Percentiles rank a stretch among this genome's conserved stretches.
Evolutionary conservation across 1,140 invertebrate genomes (phyloP).

Genomic region (Antheraea pernyi): DNA sequence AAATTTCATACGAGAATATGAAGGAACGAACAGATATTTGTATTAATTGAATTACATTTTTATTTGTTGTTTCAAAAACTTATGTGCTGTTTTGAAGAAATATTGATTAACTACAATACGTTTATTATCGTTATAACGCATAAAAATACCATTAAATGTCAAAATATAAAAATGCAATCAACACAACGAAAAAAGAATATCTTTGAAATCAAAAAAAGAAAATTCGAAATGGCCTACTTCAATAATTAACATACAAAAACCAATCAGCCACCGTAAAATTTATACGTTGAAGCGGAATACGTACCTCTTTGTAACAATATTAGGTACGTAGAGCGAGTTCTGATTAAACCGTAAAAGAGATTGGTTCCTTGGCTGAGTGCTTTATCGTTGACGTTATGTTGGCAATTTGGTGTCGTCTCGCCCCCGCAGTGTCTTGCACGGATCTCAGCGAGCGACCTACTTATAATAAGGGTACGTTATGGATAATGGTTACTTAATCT

Average conservation of each 20-base stretch:
- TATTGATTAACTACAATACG: too few relatives aligned
- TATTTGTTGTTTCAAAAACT: too few relatives aligned
- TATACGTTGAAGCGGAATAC: constrained; percentile 1
- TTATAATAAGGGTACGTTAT: constrained; percentile 13
- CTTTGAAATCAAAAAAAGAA: not conserved
- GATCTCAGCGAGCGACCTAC: constrained; percentile 29
- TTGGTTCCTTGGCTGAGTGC: constrained; percentile 58
- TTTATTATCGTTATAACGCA: too few relatives aligned
- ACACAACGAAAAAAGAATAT: not conserved
- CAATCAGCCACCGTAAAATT: constrained; percentile 11
- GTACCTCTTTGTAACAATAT: constrained; percentile 10
- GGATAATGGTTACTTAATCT: constrained; percentile 7
- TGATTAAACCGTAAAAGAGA: constrained; percentile 70
- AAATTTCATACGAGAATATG: too few relatives aligned
- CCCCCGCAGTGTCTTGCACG: constrained; percentile 27
- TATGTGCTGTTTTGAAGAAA: too few relatives aligned
- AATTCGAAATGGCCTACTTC: not conserved
- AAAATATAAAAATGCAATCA: too few relatives aligned
- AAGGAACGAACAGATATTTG: too few relatives aligned
- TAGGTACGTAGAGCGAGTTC: constrained; percentile 46
- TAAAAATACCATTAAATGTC: too few relatives aligned
- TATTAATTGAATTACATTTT: too few relatives aligned
- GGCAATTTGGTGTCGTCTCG: constrained; percentile 48
- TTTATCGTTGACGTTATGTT: constrained; percentile 60
- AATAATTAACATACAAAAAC: not conserved